These are phyloP conservation scores for Campoplex capitator DNA, from an alignment of 2,888 invertebrate species.

Conservation along the genomic window DNA sequence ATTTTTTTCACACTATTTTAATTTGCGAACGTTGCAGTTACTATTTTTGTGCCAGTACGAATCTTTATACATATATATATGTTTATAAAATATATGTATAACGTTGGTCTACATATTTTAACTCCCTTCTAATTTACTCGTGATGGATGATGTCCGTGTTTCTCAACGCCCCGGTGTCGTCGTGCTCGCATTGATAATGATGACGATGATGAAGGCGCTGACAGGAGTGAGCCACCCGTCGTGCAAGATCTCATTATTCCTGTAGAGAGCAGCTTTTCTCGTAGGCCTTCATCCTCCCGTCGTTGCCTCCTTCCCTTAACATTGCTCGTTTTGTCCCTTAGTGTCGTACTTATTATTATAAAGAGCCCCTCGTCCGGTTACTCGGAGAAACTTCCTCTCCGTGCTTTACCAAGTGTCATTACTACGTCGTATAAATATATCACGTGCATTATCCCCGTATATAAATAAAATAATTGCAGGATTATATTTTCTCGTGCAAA, in stretches of 20 bases:
- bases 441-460: background rate
- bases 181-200: conserved; percentile 62
- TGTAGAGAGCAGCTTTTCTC: conserved; percentile 8
- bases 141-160: conserved; percentile 59
- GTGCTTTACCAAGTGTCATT: conserved; percentile 11
- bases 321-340: conserved; percentile 16
- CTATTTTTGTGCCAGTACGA: background rate
- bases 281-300: conserved; percentile 14
- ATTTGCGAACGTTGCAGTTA: background rate
- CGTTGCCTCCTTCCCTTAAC: background rate
- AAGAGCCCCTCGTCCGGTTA: conserved; percentile 47
- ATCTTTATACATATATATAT: background rate
- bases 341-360: conserved; percentile 37
- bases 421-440: conserved; percentile 5
- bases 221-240: conserved; percentile 43
- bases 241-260: conserved; percentile 63
- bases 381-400: conserved; percentile 29
- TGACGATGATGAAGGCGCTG: conserved; percentile 64
- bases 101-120: conserved; percentile 6
- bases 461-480: conserved; percentile 21
- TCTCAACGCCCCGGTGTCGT: conserved; percentile 49
- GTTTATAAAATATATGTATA: background rate
- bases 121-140: conserved; percentile 61
- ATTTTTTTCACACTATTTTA: background rate
- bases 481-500: background rate